phyloP scores from a whole-genome alignment of 2,888 invertebrate genomes.

The Tortrix viridana region DNA sequence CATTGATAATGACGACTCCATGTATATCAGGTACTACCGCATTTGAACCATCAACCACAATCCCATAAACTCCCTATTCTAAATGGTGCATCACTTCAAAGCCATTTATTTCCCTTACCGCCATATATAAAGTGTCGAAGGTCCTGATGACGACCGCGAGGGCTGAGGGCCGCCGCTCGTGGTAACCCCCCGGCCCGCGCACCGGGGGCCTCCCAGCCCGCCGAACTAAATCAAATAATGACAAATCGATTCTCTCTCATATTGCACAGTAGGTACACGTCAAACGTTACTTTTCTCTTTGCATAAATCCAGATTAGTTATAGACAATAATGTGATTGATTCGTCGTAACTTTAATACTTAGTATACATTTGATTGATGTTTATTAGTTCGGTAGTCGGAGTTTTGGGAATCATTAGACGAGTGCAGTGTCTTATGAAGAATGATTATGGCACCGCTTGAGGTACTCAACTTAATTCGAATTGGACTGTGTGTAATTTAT shows the following conservation, averaged over 20 bases:
- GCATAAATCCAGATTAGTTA: slow-evolving; percentile 79
- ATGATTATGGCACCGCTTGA: slow-evolving; percentile 72
- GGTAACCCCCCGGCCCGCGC: slow-evolving; percentile 75
- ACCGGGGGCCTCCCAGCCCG: slow-evolving; percentile 72
- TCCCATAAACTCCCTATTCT: slow-evolving; percentile 24
- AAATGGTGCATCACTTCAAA: slow-evolving; percentile 45
- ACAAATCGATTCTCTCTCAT: slow-evolving; percentile 82
- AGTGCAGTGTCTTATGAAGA: slow-evolving; percentile 79
- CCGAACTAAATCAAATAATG: slow-evolving; percentile 84
- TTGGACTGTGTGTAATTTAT: slow-evolving; percentile 75
- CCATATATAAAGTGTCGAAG: slow-evolving; percentile 80
- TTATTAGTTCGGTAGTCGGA: slow-evolving; percentile 83
- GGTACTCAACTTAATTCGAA: slow-evolving; percentile 80
- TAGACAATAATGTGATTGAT: slow-evolving; percentile 82
- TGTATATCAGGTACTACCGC: background rate
- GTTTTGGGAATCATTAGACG: slow-evolving; percentile 80
- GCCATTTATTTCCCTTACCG: slow-evolving; percentile 63
- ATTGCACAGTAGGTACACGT: slow-evolving; percentile 85
- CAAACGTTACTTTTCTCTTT: slow-evolving; percentile 78
- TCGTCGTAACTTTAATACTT: slow-evolving; percentile 70
- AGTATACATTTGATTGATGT: slow-evolving; percentile 80
- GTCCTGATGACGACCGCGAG: slow-evolving; percentile 74
- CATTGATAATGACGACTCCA: no score
- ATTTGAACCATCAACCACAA: background rate
- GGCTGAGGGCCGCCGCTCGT: slow-evolving; percentile 68